Conservation (phyloP, 2,113 vertebrate genomes). For the Sisor rabdophorus region DNA sequence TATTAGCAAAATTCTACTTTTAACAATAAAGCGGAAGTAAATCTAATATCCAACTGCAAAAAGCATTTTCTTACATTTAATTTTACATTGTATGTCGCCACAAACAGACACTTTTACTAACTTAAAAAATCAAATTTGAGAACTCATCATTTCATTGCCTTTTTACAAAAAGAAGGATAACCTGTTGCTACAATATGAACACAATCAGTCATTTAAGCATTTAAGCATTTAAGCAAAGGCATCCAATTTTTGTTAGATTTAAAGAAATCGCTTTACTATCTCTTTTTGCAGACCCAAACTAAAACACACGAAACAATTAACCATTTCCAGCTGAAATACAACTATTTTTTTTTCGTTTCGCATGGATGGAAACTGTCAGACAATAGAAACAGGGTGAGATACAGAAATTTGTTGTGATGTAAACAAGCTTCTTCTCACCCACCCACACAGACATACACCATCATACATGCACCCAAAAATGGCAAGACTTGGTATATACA, state of each 20-base stretch:
- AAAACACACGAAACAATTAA: not conserved
- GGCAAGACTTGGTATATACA: conserved; percentile 11
- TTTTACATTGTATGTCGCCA: not conserved
- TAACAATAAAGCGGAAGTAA: not conserved
- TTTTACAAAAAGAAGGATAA: not conserved
- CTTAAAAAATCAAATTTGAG: not conserved
- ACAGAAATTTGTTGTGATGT: conserved; percentile 17
- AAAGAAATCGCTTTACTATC: not conserved
- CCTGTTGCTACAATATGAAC: not conserved
- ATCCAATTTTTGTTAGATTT: not conserved
- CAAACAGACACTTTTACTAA: not conserved
- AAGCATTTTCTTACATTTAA: not conserved
- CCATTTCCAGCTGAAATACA: not conserved
- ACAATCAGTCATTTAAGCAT: not conserved
- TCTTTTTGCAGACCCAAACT: not conserved
- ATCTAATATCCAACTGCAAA: not conserved
- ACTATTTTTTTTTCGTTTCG: not conserved
- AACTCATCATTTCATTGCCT: not conserved
- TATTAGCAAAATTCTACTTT: no score
- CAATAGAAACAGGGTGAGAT: not conserved
- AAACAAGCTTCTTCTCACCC: conserved; percentile 36
- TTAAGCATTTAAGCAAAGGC: no score
- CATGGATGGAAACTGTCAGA: not conserved
- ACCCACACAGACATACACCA: conserved; percentile 4
- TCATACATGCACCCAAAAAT: conserved; percentile 18